phyloP scores from a whole-genome alignment of 2,888 invertebrate genomes.

The Caenorhabditis doughertyi region DNA sequence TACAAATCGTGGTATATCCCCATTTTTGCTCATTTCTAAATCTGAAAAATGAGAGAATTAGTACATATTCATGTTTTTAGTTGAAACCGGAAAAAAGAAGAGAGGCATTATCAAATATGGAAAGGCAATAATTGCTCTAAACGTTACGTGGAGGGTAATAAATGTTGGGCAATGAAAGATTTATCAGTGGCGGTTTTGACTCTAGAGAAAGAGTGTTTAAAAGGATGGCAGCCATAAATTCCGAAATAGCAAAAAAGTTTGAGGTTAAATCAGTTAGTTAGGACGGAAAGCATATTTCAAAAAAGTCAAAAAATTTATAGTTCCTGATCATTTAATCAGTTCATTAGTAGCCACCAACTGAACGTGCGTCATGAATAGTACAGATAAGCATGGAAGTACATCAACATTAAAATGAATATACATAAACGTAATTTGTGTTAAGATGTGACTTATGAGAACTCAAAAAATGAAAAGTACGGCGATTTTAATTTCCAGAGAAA shows the following conservation, averaged over 20 bases:
- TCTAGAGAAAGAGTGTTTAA: background rate
- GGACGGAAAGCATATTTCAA: too few species aligned
- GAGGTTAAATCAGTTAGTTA: background rate
- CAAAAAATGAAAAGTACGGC: too few species aligned
- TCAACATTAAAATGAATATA: background rate
- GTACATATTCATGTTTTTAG: background rate
- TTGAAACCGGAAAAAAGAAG: slow-evolving; percentile 42
- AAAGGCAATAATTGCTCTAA: slow-evolving; percentile 55
- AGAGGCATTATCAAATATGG: slow-evolving; percentile 32
- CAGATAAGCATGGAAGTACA: background rate
- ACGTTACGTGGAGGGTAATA: slow-evolving; percentile 64
- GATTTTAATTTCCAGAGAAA: too few species aligned
- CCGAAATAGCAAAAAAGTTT: slow-evolving; percentile 1
- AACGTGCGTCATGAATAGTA: background rate
- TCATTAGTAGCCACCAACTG: background rate
- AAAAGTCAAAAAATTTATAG: too few species aligned
- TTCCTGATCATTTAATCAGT: background rate
- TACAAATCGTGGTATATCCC: slow-evolving; percentile 19
- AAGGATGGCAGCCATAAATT: slow-evolving; percentile 37
- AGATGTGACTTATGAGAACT: too few species aligned
- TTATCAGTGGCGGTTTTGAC: slow-evolving; percentile 54
- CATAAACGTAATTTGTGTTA: too few species aligned
- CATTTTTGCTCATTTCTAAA: slow-evolving; percentile 46
- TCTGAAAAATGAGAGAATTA: background rate
- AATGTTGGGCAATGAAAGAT: slow-evolving; percentile 62